phyloP scores from a whole-genome alignment of 1,140 invertebrate genomes.

The Panagrolaimus sp. region DNA sequence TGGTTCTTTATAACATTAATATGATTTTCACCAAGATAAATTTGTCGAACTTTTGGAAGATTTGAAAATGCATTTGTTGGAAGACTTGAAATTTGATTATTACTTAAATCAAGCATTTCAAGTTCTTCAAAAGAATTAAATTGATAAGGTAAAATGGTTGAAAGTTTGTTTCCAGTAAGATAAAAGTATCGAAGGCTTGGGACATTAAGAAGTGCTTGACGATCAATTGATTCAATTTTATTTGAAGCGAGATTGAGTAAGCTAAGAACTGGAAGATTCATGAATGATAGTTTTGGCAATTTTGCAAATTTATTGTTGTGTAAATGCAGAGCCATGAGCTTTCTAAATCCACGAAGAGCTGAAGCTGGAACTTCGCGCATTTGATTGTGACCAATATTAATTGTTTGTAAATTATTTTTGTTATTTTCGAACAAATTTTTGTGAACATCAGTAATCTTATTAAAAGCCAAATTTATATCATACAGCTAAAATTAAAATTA shows the following conservation, averaged over 20 bases:
- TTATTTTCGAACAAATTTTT: slow-evolving; percentile 54
- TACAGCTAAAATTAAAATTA: slow-evolving; percentile 47
- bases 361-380: slow-evolving; percentile 52
- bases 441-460: slow-evolving; percentile 50
- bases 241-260: slow-evolving; percentile 56
- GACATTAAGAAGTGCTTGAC: slow-evolving; percentile 57
- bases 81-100: slow-evolving; percentile 42
- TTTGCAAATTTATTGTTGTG: slow-evolving; percentile 49
- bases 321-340: slow-evolving; percentile 52
- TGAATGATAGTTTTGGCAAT: slow-evolving; percentile 51
- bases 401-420: slow-evolving; percentile 56
- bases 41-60: slow-evolving; percentile 44
- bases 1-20: slow-evolving; percentile 41
- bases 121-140: slow-evolving; percentile 54
- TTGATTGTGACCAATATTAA: slow-evolving; percentile 56
- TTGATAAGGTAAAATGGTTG: slow-evolving; percentile 38
- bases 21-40: slow-evolving; percentile 55
- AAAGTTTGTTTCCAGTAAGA: slow-evolving; percentile 51
- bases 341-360: slow-evolving; percentile 59
- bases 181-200: slow-evolving; percentile 56
- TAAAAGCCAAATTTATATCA: slow-evolving; percentile 56
- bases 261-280: slow-evolving; percentile 54
- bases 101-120: slow-evolving; percentile 57
- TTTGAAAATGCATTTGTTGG: slow-evolving; percentile 46
- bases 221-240: slow-evolving; percentile 46